Evolutionary conservation across 1,140 invertebrate genomes (phyloP).

Genomic region (Cydia splendana): DNA sequence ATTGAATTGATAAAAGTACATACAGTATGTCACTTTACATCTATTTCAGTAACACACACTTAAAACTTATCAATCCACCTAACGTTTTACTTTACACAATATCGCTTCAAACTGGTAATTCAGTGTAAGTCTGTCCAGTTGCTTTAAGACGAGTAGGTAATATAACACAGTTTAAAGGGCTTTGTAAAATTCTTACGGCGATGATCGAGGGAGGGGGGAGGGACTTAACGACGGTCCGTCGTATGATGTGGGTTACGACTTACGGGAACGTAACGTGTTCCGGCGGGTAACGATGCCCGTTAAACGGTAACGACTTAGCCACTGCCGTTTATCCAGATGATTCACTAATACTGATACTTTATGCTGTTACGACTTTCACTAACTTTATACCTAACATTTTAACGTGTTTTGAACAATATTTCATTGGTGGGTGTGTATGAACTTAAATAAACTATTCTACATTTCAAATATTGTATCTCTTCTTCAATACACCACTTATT

Average conservation of each 20-base stretch:
- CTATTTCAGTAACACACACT: not conserved
- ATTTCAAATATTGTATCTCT: not conserved
- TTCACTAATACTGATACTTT: conserved; percentile 48
- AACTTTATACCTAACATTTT: no score
- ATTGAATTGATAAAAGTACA: not conserved
- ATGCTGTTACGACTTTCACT: not conserved
- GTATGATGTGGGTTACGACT: conserved; percentile 59
- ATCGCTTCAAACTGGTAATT: not conserved
- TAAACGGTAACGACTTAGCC: conserved; percentile 60
- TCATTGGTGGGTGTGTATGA: no score
- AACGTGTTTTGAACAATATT: no score
- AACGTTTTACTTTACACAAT: not conserved
- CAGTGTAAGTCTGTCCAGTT: not conserved
- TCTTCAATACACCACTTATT: not conserved
- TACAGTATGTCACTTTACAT: no score
- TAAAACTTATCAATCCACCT: not conserved
- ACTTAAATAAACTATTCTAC: no score
- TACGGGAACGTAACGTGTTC: conserved; percentile 50
- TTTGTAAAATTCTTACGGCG: conserved; percentile 59
- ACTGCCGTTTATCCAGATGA: conserved; percentile 61
- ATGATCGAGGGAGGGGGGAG: conserved; percentile 48
- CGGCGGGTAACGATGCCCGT: conserved; percentile 47
- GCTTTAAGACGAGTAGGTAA: conserved; percentile 36
- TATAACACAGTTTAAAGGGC: conserved; percentile 50
- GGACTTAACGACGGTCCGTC: conserved; percentile 49